Percentiles rank a stretch among this genome's conserved stretches.
phyloP scores from a whole-genome alignment of 2,113 vertebrate genomes.

The Toxotes jaculatrix region DNA sequence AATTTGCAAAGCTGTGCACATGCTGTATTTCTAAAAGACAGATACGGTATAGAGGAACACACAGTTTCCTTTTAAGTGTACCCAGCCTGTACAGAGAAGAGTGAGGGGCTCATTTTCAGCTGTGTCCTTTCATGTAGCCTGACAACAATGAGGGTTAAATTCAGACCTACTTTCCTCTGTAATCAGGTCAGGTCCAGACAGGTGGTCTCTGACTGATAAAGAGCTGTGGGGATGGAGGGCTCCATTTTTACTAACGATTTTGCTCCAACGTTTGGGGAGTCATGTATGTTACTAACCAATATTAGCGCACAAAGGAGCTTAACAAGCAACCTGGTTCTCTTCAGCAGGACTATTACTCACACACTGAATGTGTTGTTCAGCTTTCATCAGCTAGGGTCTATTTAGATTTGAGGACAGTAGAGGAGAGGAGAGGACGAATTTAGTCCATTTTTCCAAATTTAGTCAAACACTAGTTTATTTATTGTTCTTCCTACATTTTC shows the following conservation, averaged over 20 bases:
- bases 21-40: background rate
- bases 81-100: constrained; percentile 11
- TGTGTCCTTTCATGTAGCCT: constrained; percentile 47
- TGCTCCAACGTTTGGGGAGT: constrained; percentile 22
- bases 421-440: background rate
- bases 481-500: background rate
- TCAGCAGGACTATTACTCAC: background rate
- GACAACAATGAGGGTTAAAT: constrained; percentile 64
- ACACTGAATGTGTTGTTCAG: background rate
- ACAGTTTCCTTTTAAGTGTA: constrained; percentile 17
- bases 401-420: constrained; percentile 10
- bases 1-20: constrained; percentile 22
- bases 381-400: background rate
- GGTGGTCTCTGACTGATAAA: constrained; percentile 79
- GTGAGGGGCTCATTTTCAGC: constrained; percentile 39
- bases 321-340: constrained; percentile 13
- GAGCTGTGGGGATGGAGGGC: constrained; percentile 58
- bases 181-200: constrained; percentile 79
- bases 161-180: constrained; percentile 76
- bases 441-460: background rate
- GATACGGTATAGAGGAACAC: constrained; percentile 12
- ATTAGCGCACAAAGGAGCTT: constrained; percentile 30
- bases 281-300: constrained; percentile 23
- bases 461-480: constrained; percentile 1
- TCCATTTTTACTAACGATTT: constrained; percentile 49